Base-by-base conservation (phyloP, 1,140 invertebrate genomes). In the Drosophila navojoa region DNA sequence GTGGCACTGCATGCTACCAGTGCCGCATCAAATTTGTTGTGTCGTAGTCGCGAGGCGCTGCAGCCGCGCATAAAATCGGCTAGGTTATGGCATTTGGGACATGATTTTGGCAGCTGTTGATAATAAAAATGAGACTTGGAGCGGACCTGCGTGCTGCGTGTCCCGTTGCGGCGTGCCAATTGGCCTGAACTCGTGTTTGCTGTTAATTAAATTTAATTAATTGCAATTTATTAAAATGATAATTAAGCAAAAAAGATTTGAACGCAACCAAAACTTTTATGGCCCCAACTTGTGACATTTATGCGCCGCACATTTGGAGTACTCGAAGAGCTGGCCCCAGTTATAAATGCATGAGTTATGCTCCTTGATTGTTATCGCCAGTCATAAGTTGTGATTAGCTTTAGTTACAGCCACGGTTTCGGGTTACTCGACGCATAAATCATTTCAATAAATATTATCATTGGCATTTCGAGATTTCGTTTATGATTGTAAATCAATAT, bases 51-150 rank as follows among this genome's bases (percentile, higher is more conserved):
- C 74, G 62, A 79, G 62, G 66, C 50, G 62, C 69, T 68, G 55
- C 69, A 63, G 74, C 45, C n/a, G 57, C 54, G 74, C 78, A 87
- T 89, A 85, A 89, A 89, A 55, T 80, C 53, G 54, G 22, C 32
- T 57, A 78, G 62, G 74, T 89, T 75, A 89, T 84, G 85, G 80
- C 45, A 55, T 61, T 75, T 80, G 77, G 85, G 68, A 70, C 59
- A 67, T 67, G 74, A 75, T 90, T 85, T 84, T 89, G 84, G 74
- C 84, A 89, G 84, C 47, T 49, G 74, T 64, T 79, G 82, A 89
- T 87, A 87, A 87, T 87, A 89, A 87, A 87, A 87, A 79, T 77
- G 81, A 76, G 76, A 86, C 79, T 76, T 55, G 61, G 75, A 57
- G 42, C 42, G n/a, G 60, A 62, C 64, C 72, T 63, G 58, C 19